Base-by-base conservation (phyloP, 2,797 vertebrate genomes). In the Leuciscus waleckii region DNA sequence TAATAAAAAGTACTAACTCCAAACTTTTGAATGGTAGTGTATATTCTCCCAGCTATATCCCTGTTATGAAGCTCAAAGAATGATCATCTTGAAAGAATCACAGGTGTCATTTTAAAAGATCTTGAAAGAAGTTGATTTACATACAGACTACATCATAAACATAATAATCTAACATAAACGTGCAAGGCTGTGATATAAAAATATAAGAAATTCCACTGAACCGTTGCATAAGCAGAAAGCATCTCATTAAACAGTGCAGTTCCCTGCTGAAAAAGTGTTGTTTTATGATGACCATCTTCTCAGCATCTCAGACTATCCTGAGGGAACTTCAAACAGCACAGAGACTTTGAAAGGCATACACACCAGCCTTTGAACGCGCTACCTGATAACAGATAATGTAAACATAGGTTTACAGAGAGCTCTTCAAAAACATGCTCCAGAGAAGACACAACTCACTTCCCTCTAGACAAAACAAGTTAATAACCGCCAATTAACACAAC, bases 351-450 rank as follows among this genome's bases (percentile, higher is more conserved):
- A 65, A 13, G 39, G 82, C 88, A 87, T 90, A 91, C 92, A 92
- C 91, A 90, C 86, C 85, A 89, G 91, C 92, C 93, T 94, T 94
- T 94, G 92, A 94, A 94, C 91, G 56, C 21, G 78, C 46, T 86
- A 85, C 82, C 90, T 88, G 92, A 94, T 92, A 93, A 90, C 84
- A 87, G 74, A 75, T 74, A 89, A 90, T 87, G 91, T 93, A 95
- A 95, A 95, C 93, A 94, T 7, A 9, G 88, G 77, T 83, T 79
- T 76, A 79, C 85, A 87, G 81, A 81, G 58, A 43, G 58, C 82
- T 58, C 89, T 91, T 94, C 82, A 91, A 91, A 91, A 79, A 5
- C 85, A 41, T 26, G 80, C 84, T 89, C 83, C 49, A 54, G 49
- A 58, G 89, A 87, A 85, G 43, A 91, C 91, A 90, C 91, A 91